A percentile compares a stretch with the other conserved stretches of the same genome.
Evolutionary conservation across 2,797 vertebrate genomes (phyloP).

Genomic region (Pachyuromys duprasi): DNA sequence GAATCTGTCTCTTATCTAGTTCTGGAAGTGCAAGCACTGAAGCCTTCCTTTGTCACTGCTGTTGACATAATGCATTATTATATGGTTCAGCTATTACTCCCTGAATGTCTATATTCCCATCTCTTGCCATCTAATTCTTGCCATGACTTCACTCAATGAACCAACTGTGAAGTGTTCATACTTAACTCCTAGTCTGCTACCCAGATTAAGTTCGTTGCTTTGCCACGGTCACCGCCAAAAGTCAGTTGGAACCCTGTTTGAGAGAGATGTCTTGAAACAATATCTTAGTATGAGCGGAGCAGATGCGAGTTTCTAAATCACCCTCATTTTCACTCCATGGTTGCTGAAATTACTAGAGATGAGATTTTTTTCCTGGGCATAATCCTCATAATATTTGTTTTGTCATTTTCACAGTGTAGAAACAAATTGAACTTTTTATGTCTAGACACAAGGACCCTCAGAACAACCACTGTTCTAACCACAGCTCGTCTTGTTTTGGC

Average conservation of each 20-base stretch:
- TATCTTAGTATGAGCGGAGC: background rate
- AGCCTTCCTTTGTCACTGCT: constrained; percentile 59
- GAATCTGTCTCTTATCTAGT: constrained; percentile 75
- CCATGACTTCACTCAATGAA: background rate
- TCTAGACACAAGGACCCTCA: background rate
- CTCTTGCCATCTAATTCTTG: constrained; percentile 39
- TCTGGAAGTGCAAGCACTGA: constrained; percentile 67
- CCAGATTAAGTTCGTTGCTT: background rate
- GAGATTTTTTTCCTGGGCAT: background rate
- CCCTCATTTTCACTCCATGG: background rate
- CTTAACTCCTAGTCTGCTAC: background rate
- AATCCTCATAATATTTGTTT: background rate
- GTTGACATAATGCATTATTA: constrained; percentile 65
- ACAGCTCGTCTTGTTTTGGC: background rate
- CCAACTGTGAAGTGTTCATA: background rate
- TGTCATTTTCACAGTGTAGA: constrained; percentile 29
- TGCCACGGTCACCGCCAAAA: background rate
- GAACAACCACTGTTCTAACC: background rate
- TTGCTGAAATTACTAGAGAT: background rate
- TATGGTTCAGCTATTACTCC: constrained; percentile 54
- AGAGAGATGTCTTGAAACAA: background rate
- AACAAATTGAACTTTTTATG: constrained; percentile 40
- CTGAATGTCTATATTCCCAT: constrained; percentile 52
- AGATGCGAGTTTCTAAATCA: background rate
- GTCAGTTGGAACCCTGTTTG: background rate